Base-by-base conservation (phyloP, 2,888 invertebrate genomes). In the Lithophane semibrunnea region DNA sequence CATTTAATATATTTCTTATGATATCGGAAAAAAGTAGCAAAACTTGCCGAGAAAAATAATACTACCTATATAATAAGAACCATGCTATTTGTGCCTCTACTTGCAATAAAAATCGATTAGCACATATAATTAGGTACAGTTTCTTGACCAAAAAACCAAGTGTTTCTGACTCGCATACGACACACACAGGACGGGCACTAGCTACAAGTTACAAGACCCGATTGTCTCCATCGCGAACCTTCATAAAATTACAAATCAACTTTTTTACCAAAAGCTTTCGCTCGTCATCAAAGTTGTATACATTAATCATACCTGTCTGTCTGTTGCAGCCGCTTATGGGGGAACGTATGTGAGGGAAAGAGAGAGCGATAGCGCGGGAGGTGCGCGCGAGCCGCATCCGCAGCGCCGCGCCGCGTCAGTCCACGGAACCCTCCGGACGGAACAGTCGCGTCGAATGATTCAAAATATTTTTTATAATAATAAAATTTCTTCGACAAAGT, bases 401-500 rank as follows among this genome's bases (percentile, higher is more conserved):
- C 88, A 86, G 90, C 90, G 90, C 90, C 90, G 85, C 90, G 80
- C 66, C 80, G 92, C 92, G 92, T 91, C 91, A 94, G 94, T 94
- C 82, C 77, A 49, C 78, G 85, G 79, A 91, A 92, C 85, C 91
- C 83, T 77, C 86, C 66, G 60, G 24, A 75, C 58, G 77, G 68
- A 79, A 61, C 72, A 83, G 91, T 81, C 87, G 88, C 89, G 88
- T 88, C 71, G 65, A 67, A 71, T 78, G 72, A 60, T 67, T 60
- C 21, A 66, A 12, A 29, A 42, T 24, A 37, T 21, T 2, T 70
- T 63, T 63, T 52, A 37, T 44, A 29, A 13, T 49, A 37, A 58
- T 42, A 47, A 1, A 18, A 66, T 58, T 75, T 67, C 63, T 56
- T 47, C 1, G 29, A 63, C 49, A 16, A 66, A 82, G 73, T 73